Evolutionary conservation across 2,797 vertebrate species (phyloP).

Genomic region (Pangasius sanitwongsei): DNA sequence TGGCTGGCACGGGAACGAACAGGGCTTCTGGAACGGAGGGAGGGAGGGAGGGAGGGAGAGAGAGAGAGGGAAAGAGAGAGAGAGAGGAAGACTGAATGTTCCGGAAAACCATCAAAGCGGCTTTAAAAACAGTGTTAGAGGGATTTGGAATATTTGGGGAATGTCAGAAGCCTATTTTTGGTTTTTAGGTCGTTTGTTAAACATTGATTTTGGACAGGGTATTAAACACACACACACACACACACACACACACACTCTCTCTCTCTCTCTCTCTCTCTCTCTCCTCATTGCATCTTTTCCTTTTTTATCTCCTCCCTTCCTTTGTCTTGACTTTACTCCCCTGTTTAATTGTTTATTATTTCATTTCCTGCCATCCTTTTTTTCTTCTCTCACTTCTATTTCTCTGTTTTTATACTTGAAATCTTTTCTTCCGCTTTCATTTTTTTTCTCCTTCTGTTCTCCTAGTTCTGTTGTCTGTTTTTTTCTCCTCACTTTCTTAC

Average conservation of each 20-base stretch:
- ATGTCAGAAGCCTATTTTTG: conserved; percentile 34
- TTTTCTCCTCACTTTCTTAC: neutral
- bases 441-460: neutral
- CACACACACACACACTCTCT: conserved; percentile 10
- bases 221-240: conserved; percentile 25
- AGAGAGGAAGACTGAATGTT: conserved; percentile 24
- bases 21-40: conserved; percentile 33
- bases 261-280: neutral
- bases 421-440: neutral
- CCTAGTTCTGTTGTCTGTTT: neutral
- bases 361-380: neutral
- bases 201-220: conserved; percentile 21
- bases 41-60: neutral
- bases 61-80: conserved; percentile 15
- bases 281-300: neutral
- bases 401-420: neutral
- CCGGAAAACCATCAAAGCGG: conserved; percentile 38
- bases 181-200: conserved; percentile 22
- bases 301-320: neutral
- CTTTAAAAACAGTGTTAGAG: conserved; percentile 33
- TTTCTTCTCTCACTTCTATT: neutral
- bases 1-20: conserved; percentile 56
- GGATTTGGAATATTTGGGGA: conserved; percentile 39
- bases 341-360: neutral
- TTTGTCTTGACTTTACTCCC: neutral